Evolutionary conservation across 2,888 invertebrate genomes (phyloP), one percentile per base, ranked within the genome.

Genomic region (Eledone cirrhosa): DNA sequence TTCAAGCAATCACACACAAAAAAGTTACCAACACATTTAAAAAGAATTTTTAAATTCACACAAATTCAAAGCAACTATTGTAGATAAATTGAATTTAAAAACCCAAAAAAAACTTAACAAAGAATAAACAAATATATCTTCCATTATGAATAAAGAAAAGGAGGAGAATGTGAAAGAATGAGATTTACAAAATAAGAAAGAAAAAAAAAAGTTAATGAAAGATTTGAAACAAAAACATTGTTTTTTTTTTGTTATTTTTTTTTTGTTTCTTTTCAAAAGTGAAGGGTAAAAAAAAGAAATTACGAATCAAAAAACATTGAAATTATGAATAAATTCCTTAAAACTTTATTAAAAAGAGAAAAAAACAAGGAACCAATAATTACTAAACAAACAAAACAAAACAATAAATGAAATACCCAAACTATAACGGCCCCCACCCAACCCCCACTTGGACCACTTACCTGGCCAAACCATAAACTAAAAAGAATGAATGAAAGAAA

Each of bases 31-130:
- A 33, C n/a, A 72, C n/a, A 72, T 41, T 7, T n/a, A 22, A 22
- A 72, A 72, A 72, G 31, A 13, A 7, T 31, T 33, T n/a, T 13
- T 41, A n/a, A n/a, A n/a, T n/a, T n/a, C n/a, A n/a, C n/a, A n/a
- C 2, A 33, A 33, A 72, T 41, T 27, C 7, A 33, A 27, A 72
- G 29, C 31, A 72, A 29, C 31, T 72, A 14, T 72, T 31, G 72
- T n/a, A 72, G 72, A 41, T 31, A 72, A 41, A 33, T 67, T 31
- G 72, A 72, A 31, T n/a, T 11, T 41, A 67, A 67, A 16, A 67
- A n/a, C 29, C 53, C 29, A 24, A 67, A 29, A 67, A 29, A 67
- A 67, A 67, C 8, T 19, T 67, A 67, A 33, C 5, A 67, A 67
- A 24, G 31, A 67, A 67, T 29, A 24, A 29, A 67, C 31, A 27